Percentiles rank a stretch among this genome's conserved stretches.
Conservation (phyloP, 2,113 vertebrate species). For the Sialia sialis region DNA sequence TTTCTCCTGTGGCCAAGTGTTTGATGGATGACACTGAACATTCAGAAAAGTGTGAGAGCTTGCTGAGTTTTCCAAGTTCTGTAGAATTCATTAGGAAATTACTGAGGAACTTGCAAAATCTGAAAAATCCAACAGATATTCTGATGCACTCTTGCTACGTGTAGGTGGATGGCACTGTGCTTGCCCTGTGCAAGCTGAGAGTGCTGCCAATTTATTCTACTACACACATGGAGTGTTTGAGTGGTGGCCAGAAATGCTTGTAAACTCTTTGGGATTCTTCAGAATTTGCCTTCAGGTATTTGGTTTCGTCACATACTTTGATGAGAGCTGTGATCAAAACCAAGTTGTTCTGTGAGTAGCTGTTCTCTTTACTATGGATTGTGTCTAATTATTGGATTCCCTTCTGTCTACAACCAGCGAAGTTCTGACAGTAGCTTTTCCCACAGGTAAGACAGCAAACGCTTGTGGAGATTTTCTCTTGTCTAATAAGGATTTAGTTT, state of each 20-base stretch:
- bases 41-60: neutral
- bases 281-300: slow-evolving; percentile 8
- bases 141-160: neutral
- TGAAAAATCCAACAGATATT: slow-evolving; percentile 9
- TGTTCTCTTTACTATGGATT: neutral
- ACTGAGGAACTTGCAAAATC: neutral
- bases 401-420: neutral
- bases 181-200: neutral
- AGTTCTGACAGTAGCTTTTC: neutral
- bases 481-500: neutral
- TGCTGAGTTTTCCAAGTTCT: neutral
- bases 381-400: neutral
- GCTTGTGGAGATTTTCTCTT: neutral
- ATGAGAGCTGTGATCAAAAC: neutral
- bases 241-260: neutral
- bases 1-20: neutral
- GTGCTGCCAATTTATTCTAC: neutral
- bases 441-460: neutral
- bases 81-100: neutral
- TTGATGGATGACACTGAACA: neutral
- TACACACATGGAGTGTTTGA: neutral
- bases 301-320: neutral
- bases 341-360: neutral
- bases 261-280: neutral
- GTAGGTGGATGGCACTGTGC: slow-evolving; percentile 1